Evolutionary conservation across 2,797 vertebrate species (phyloP).

Genomic region (Fringilla coelebs): DNA sequence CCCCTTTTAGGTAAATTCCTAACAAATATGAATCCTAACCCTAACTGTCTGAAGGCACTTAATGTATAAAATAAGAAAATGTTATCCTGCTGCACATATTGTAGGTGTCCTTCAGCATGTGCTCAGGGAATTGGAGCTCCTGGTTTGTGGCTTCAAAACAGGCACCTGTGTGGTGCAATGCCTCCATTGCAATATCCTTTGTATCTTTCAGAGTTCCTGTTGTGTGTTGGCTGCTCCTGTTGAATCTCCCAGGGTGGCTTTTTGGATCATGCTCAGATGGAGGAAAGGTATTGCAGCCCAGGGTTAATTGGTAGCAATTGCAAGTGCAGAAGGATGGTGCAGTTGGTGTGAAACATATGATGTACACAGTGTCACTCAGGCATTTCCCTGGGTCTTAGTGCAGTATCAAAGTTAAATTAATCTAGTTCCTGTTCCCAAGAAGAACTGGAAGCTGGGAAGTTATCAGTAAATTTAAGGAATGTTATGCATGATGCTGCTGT

Average conservation of each 20-base stretch:
- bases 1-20: neutral
- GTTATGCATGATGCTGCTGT: neutral
- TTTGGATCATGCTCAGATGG: neutral
- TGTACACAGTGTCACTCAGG: neutral
- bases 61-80: neutral
- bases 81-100: neutral
- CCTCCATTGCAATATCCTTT: neutral
- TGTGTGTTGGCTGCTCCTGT: rapidly evolving
- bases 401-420: neutral
- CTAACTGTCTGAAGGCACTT: neutral
- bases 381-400: neutral
- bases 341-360: neutral
- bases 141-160: neutral
- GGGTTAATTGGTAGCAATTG: neutral
- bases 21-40: neutral
- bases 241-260: neutral
- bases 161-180: neutral
- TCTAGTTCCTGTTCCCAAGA: neutral
- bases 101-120: neutral
- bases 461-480: neutral
- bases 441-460: neutral
- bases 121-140: neutral
- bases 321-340: neutral
- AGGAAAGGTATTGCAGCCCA: neutral
- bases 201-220: neutral